Evolutionary conservation across 1,140 invertebrate species (phyloP), one percentile per base, ranked within the genome.

Genomic region (Ceratitis capitata): DNA sequence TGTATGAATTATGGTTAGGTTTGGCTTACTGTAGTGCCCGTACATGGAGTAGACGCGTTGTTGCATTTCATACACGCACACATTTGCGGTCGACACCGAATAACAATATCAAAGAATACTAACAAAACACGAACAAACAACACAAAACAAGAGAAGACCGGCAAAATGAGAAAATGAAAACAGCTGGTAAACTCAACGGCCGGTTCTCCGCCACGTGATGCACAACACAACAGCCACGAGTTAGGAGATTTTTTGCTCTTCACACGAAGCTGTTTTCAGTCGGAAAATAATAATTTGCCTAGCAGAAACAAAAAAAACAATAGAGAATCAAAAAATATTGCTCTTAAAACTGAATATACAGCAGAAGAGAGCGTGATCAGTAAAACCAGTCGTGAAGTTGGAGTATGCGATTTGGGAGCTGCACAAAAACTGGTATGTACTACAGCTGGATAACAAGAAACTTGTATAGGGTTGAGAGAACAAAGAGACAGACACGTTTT

Each of bases 131-230:
- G 42, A 83, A 83, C 45, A 32, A 83, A 45, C n/a, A 83, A 16
- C 39, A n/a, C 83, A 84, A 84, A 84, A n/a, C n/a, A n/a, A n/a
- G n/a, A 47, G 39, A 39, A 45, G 64, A 39, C 49, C 49, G 56
- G 51, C 49, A 84, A 84, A 84, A 53, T n/a, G n/a, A 84, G 56
- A 84, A 84, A 84, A 84, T 84, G 83, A 84, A 84, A 84, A 84
- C 83, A 84, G 83, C 83, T 84, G 83, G 53, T 83, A 49, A 45
- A 83, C 26, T 19, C 32, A 53, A 35, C 7, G 2, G 69, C 69
- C n/a, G n/a, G n/a, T n/a, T 10, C 42, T 39, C 69, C 69, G 26
- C 69, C 69, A 26, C 39, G 23, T 47, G 39, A 23, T 10, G 69
- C 39, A 42, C 69, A 1, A 19, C n/a, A 9, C 69, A 45, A 3